A percentile compares a stretch with the other conserved stretches of the same genome.
phyloP scores from a whole-genome alignment of 2,888 invertebrate genomes.

The Dryocosmus kuriphilus region DNA sequence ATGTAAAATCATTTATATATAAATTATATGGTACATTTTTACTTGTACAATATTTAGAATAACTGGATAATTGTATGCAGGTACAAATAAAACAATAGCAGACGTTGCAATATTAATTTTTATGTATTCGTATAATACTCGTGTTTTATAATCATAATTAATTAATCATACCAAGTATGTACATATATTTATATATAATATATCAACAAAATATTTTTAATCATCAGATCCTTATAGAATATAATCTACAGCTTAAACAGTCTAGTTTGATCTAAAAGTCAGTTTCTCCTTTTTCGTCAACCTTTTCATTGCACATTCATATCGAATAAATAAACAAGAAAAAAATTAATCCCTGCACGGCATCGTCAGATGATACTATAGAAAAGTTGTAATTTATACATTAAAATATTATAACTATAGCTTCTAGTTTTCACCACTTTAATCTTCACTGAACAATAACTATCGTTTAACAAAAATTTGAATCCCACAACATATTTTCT shows the following conservation, averaged over 20 bases:
- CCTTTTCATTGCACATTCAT: slow-evolving; percentile 12
- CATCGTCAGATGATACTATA: background rate
- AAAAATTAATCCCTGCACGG: slow-evolving; percentile 7
- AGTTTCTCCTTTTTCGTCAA: slow-evolving; percentile 7
- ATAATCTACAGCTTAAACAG: slow-evolving; percentile 38
- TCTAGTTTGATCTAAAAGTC: slow-evolving; percentile 37
- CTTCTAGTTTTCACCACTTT: background rate
- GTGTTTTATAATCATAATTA: slow-evolving; percentile 17
- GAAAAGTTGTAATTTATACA: background rate
- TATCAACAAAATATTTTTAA: slow-evolving; percentile 38
- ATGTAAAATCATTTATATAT: too few relatives aligned
- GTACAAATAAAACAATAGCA: background rate
- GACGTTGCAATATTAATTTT: slow-evolving; percentile 21
- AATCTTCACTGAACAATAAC: background rate
- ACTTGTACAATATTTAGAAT: too few relatives aligned
- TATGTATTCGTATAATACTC: slow-evolving; percentile 35
- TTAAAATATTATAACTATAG: background rate
- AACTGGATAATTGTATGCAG: background rate
- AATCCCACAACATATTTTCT: background rate
- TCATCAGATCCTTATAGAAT: slow-evolving; percentile 23
- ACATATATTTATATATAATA: slow-evolving; percentile 38
- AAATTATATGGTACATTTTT: too few relatives aligned
- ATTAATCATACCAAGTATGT: slow-evolving; percentile 35
- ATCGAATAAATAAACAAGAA: slow-evolving; percentile 22
- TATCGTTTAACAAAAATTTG: background rate